Evolutionary conservation across 2,797 vertebrate species (phyloP).

Genomic region (Tapirus indicus): DNA sequence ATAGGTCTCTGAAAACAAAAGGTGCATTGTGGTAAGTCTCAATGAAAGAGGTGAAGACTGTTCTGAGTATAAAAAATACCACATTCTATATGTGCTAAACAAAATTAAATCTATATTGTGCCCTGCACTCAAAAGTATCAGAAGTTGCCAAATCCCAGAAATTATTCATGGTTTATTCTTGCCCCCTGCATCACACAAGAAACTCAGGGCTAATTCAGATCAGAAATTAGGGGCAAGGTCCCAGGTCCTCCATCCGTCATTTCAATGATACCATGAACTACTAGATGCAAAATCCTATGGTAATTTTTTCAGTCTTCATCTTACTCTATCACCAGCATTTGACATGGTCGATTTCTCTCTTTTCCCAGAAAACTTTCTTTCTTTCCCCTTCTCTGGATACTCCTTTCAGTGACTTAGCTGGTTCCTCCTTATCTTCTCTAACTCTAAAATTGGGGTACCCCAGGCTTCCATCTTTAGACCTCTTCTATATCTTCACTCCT

Average conservation of each 20-base stretch:
- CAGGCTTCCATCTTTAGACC: neutral
- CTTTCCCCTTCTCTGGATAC: neutral
- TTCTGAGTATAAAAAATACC: neutral
- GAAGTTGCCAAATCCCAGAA: neutral
- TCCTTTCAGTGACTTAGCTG: neutral
- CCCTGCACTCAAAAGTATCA: neutral
- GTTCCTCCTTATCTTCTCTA: neutral
- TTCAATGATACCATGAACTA: neutral
- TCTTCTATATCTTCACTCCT: neutral
- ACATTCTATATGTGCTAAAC: neutral
- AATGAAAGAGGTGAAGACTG: neutral
- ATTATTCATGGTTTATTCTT: neutral
- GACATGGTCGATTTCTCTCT: neutral
- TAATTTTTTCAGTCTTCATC: neutral
- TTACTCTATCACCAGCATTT: neutral
- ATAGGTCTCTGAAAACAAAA: constrained; percentile 2
- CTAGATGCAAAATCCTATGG: neutral
- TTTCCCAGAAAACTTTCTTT: neutral
- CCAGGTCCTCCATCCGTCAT: neutral
- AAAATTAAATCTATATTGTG: neutral
- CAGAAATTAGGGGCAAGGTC: neutral
- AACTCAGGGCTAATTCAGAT: neutral
- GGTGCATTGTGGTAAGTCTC: neutral
- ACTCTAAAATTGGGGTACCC: neutral
- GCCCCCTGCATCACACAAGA: neutral